Percentiles rank a stretch among this genome's conserved stretches.
Conservation (phyloP, 2,888 invertebrate species). For the Epinotia demarniana region DNA sequence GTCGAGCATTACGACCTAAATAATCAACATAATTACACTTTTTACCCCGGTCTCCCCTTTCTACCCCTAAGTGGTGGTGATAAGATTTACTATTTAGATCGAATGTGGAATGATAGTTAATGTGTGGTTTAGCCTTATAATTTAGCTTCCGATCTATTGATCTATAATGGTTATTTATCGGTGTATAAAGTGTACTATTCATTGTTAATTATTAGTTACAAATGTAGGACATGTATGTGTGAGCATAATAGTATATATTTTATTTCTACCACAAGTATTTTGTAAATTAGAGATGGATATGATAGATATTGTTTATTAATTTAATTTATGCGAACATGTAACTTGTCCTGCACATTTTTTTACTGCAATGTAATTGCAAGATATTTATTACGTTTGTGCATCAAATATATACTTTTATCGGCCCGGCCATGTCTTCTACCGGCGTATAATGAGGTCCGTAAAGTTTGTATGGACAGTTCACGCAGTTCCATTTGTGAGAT, state of each 20-base stretch:
- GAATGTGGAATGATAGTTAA: constrained; percentile 58
- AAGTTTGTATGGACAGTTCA: too few species aligned
- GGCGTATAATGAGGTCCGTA: too few species aligned
- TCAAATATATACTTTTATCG: background rate
- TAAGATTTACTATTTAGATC: constrained; percentile 73
- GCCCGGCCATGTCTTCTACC: too few species aligned
- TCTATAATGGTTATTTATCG: constrained; percentile 24
- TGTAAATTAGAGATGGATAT: background rate
- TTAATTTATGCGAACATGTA: background rate
- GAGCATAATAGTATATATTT: background rate
- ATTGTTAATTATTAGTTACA: constrained; percentile 11
- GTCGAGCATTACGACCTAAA: constrained; percentile 83
- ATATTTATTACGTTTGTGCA: background rate
- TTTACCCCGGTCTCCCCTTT: constrained; percentile 78
- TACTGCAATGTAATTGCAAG: background rate
- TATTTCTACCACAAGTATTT: background rate
- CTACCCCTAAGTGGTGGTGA: constrained; percentile 72
- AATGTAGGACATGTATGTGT: background rate
- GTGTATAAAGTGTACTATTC: constrained; percentile 2
- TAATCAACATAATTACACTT: constrained; percentile 85
- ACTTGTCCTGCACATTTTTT: background rate
- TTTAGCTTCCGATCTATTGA: constrained; percentile 21
- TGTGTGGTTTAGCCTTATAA: constrained; percentile 53
- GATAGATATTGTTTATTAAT: background rate
- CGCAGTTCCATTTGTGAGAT: too few species aligned